A percentile compares a stretch with the other conserved stretches of the same genome.
phyloP scores from a whole-genome alignment of 2,113 vertebrate genomes.

The Oreotragus oreotragus region DNA sequence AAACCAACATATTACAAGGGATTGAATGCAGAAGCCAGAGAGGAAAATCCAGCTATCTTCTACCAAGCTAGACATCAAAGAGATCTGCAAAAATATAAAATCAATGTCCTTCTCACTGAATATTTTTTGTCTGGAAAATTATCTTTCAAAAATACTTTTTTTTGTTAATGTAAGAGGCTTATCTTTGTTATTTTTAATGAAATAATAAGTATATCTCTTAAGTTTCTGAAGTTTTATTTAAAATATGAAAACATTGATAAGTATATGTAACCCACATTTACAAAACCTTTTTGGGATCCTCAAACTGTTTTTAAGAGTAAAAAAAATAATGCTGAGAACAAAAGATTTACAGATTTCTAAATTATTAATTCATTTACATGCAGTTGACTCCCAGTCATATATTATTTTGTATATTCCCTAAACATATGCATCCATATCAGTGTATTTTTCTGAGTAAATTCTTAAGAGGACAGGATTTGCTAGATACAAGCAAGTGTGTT shows the following conservation, averaged over 20 bases:
- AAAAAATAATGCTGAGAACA: slow-evolving; percentile 28
- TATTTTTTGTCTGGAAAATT: neutral
- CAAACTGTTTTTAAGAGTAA: neutral
- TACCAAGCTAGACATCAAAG: neutral
- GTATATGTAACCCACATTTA: neutral
- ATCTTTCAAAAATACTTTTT: neutral
- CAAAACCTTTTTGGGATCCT: neutral
- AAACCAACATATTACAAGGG: neutral
- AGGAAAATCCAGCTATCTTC: neutral
- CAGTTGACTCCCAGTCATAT: neutral
- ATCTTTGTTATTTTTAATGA: neutral
- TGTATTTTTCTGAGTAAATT: slow-evolving; percentile 19
- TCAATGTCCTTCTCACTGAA: neutral
- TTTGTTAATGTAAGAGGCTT: neutral
- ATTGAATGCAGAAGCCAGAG: neutral
- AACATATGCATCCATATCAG: neutral
- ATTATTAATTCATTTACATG: neutral
- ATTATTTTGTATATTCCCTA: neutral
- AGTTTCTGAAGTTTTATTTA: neutral
- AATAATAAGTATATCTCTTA: neutral
- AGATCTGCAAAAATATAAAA: slow-evolving; percentile 1
- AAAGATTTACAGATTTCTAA: neutral
- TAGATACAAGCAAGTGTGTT: neutral
- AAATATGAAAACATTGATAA: neutral
- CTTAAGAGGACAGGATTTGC: neutral